Conservation (phyloP, 2,888 invertebrate genomes). For the Tetanocera ferruginea region DNA sequence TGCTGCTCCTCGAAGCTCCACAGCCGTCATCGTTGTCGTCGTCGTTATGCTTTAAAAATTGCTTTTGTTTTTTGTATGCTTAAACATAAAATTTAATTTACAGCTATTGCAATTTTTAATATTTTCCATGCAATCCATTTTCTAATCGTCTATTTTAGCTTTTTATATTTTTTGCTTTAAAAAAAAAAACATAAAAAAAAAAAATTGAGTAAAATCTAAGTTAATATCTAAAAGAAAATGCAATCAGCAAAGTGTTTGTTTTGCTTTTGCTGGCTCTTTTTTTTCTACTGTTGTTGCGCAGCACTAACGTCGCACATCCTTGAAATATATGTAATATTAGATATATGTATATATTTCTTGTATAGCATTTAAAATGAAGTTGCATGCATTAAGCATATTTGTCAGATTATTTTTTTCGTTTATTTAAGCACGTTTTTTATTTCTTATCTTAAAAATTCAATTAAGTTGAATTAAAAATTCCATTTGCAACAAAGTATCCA, state of each 20-base stretch:
- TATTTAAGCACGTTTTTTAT: conserved; percentile 6
- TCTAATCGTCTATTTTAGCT: background rate
- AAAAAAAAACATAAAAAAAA: background rate
- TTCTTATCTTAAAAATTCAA: conserved; percentile 49
- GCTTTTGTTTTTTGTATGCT: background rate
- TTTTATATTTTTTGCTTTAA: background rate
- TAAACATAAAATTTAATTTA: conserved; percentile 54
- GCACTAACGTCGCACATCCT: background rate
- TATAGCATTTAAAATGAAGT: conserved; percentile 27
- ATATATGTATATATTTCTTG: background rate
- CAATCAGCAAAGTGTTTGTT: conserved; percentile 34
- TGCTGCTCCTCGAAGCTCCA: too few relatives aligned
- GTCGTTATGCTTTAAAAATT: background rate
- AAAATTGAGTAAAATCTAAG: background rate
- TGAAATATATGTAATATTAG: background rate
- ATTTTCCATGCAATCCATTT: background rate
- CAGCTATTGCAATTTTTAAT: conserved; percentile 35
- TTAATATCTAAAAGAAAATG: conserved; percentile 4
- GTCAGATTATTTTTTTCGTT: conserved; percentile 12
- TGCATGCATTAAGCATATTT: conserved; percentile 20
- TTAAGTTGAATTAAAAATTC: conserved; percentile 63
- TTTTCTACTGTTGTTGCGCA: background rate
- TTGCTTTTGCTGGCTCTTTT: background rate
- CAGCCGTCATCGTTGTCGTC: too few relatives aligned
- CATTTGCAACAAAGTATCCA: conserved; percentile 54